These are phyloP conservation scores for Colossoma macropomum DNA, from an alignment of 2,113 vertebrate species.

Conservation along the genomic window DNA sequence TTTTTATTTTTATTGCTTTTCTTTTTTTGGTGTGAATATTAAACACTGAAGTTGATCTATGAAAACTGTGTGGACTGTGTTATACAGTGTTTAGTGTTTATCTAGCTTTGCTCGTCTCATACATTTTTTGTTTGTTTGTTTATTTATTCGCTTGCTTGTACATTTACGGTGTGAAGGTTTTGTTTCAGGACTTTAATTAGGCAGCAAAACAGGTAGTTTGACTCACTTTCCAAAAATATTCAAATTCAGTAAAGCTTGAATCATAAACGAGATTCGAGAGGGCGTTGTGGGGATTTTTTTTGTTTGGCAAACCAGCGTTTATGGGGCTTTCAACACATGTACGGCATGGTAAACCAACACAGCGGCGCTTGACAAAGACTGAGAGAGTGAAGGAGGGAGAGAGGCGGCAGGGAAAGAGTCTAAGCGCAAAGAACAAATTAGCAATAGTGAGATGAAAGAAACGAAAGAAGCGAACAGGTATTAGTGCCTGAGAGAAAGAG, in stretches of 20 bases:
- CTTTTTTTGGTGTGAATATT: conserved; percentile 72
- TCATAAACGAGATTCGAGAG: conserved; percentile 46
- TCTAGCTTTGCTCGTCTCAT: not conserved
- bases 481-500: not conserved
- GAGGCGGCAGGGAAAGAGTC: conserved; percentile 28
- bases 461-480: conserved; percentile 28
- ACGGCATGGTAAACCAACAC: conserved; percentile 62
- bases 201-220: conserved; percentile 22
- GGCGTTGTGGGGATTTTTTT: conserved; percentile 45
- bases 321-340: conserved; percentile 51
- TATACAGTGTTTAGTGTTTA: conserved; percentile 44
- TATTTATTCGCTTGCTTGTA: not conserved
- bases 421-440: conserved; percentile 54
- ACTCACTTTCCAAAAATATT: conserved; percentile 51
- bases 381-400: conserved; percentile 51
- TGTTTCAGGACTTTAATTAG: not conserved
- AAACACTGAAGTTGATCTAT: conserved; percentile 74
- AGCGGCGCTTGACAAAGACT: conserved; percentile 60
- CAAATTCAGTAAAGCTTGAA: conserved; percentile 47
- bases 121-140: not conserved
- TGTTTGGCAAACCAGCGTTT: conserved; percentile 36
- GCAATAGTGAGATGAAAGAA: conserved; percentile 48
- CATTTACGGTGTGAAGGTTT: not conserved
- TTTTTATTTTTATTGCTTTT: conserved; percentile 57
- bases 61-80: conserved; percentile 27